Base-by-base conservation (phyloP, 2,797 vertebrate species). In the Clarias laeviceps region DNA sequence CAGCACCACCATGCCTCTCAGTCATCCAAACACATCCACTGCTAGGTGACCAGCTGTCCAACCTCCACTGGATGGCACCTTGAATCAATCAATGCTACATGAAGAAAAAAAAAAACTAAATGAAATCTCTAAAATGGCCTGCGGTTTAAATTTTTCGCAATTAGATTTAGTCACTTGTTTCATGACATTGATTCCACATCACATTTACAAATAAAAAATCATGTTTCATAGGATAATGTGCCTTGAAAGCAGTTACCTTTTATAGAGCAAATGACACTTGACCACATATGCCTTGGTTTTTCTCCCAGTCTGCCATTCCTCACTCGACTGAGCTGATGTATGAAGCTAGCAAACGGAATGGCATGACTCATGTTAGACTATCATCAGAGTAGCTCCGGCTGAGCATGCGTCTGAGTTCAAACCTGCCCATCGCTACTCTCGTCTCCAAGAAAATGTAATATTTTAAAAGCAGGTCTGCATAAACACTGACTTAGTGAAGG, bases 381-480 rank as follows among this genome's bases (percentile, higher is more conserved):
- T 83, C 74, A 59, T 76, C 77, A 40, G 77, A 79, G 57, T 40
- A 50, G 80, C 24, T 72, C 50, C 27, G 78, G 45, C 73, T 82
- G 62, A 65, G 64, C 68, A 84, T 80, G 18, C 2, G n/a, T 76
- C 69, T 76, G 70, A 79, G 69, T 86, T 69, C 54, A 76, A 72
- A 74, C 70, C 3, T 27, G 69, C 27, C 72, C 80, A 69, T 70
- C 56, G 7, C 6, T 24, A 74, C 20, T n/a, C 27, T 76, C 85
- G 86, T 90, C 76, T 88, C 85, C 56, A 66, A 72, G 87, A 84
- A 88, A 87, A 88, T 77, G 89, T 84, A 85, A 89, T 89, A 87
- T 89, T 88, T 89, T 88, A 87, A 89, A 90, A 86, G 66, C 79
- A 84, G 82, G 64, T n/a, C 74, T 81, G 59, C 68, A 87, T 87